phyloP scores from a whole-genome alignment of 64 coral and sea anemone species.

The Acropora tenuis region DNA sequence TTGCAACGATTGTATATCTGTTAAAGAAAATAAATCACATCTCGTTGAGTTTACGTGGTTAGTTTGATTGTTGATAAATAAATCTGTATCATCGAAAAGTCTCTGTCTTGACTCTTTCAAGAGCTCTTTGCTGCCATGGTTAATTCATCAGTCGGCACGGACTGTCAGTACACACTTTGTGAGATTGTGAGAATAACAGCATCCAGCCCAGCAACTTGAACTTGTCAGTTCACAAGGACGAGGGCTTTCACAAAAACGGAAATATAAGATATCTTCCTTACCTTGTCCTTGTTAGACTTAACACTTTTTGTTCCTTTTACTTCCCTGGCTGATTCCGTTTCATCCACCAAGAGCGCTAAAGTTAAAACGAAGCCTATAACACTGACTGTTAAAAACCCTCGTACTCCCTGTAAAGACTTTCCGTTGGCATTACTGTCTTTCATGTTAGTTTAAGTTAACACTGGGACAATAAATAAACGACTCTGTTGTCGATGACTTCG shows the following conservation, averaged over 20 bases:
- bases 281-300: slow-evolving; percentile 39
- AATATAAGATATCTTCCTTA: slow-evolving; percentile 9
- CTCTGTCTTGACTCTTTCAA: not conserved
- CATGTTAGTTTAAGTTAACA: not conserved
- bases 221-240: not conserved
- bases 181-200: not conserved
- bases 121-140: not conserved
- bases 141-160: not conserved
- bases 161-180: too few relatives aligned
- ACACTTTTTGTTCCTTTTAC: not conserved
- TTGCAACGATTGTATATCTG: not conserved
- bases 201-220: not conserved
- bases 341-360: not conserved
- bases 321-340: slow-evolving; percentile 17
- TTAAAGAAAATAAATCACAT: not conserved
- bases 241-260: not conserved
- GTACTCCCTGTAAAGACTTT: not conserved
- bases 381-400: not conserved
- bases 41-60: slow-evolving; percentile 2
- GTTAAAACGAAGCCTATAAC: slow-evolving; percentile 3
- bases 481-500: not conserved
- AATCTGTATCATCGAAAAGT: not conserved
- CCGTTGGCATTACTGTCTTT: not conserved
- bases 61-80: slow-evolving; percentile 27
- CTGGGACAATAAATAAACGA: not conserved